Evolutionary conservation across 2,888 invertebrate genomes (phyloP), one percentile per base, ranked within the genome.

Genomic region (Hypselothyrea guttata): DNA sequence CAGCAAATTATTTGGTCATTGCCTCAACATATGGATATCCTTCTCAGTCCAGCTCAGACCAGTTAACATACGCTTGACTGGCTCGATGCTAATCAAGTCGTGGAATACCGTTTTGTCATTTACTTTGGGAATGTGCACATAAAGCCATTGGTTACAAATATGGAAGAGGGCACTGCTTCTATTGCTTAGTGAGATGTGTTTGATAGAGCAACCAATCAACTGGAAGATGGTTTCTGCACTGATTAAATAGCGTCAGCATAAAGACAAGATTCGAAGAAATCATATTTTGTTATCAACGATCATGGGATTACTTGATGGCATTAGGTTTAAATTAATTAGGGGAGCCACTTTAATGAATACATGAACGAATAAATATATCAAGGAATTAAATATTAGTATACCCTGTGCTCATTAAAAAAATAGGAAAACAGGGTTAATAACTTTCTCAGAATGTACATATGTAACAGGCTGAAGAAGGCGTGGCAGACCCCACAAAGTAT

Each of bases 201-300:
- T 9, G 72, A 71, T 70, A 61, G 61, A 52, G 51, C 63, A 62
- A 35, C 54, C 45, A 68, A 35, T 51, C 41, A 68, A 55, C 73
- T 54, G 72, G 68, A 70, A 70, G 45, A 41, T 44, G 9, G 48
- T 37, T 35, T 34, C 3, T 28, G 35, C 55, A 11, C 44, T 61
- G 56, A 66, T 71, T 71, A 56, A 57, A 56, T 66, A n/a, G 16
- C 37, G 72, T 61, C 53, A 69, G 61, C 67, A 67, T 16, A 40
- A 40, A 11, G 8, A 3, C 22, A 22, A n/a, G 16, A 16, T 40
- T 7, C 12, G 7, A 2, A 30, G 2, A 2, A 22, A 22, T 30
- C n/a, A 31, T 38, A 16, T 11, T 18, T 34, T 64, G 15, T 31
- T 30, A 28, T 42, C 51, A 33, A 31, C 48, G 60, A 71, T 53